Base-by-base conservation (phyloP, 1,140 invertebrate species). In the Pteromalus puparum region DNA sequence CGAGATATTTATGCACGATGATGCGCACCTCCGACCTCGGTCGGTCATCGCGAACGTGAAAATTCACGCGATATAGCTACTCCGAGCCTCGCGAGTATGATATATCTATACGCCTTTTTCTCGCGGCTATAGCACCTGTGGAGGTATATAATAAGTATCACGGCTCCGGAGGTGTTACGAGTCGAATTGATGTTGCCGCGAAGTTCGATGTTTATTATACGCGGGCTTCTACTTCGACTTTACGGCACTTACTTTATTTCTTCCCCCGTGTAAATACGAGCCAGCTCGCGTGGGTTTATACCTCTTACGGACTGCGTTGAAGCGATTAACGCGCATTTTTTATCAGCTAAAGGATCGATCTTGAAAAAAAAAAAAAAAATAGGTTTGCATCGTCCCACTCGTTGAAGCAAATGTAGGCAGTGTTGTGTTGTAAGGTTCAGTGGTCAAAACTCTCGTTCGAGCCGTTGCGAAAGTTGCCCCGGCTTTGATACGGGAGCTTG, bases 1-100 rank as follows among this genome's bases (percentile, higher is more conserved):
- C 61, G 21, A 21, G 68, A 83, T 77, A 68, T 77, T 83, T 76
- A 83, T 83, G 74, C 73, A 1, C 30, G 0, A 34, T 34, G 30
- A 34, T 34, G 81, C 26, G 48, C 70, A 24, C 79, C 18, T 2
- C 30, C 26, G 73, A 53, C 72, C 81, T 42, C 81, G 68, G 28
- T n/a, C 30, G 30, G 9, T 42, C 38, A 42, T 12, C 21, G 73
- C 30, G 30, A 34, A 13, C 73, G 28, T n/a, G 73, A 74, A 74
- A 38, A 46, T 61, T 61, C 21, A 7, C 53, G 53, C 53, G 53
- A 61, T 48, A 10, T 61, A 61, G 18, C 18, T 70, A 42, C 9
- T 10, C 9, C 6, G 38, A 38, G 38, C 38, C 38, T 7, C 38
- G 38, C 38, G 38, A 38, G 38, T 9, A 9, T 38, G 9, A 38